Evolutionary conservation across 1,140 invertebrate genomes (phyloP), one percentile per base, ranked within the genome.

Genomic region (Nasonia longicornis): DNA sequence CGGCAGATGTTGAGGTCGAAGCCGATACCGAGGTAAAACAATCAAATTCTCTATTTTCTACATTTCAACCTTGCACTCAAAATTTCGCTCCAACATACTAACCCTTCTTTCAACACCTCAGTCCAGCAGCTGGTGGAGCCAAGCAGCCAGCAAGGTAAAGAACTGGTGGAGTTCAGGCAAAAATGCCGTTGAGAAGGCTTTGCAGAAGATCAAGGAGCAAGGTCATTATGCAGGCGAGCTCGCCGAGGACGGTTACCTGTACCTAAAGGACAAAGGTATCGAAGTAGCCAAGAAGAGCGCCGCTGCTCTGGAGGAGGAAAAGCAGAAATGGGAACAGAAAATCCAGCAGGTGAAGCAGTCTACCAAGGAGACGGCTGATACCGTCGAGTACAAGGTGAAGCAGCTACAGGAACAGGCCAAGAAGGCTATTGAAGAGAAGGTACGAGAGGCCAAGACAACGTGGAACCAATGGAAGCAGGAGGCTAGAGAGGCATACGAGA

Each of bases 401-500:
- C 29, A 77, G 63, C n/a, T 69, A n/a, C 35, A 77, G 7, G 16
- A 77, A 52, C 8, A 69, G 29, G 76, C 38, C 42, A 16, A 42
- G 3, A 31, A 67, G 42, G 63, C 66, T 16, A 77, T 77, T 4
- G 10, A 20, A n/a, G 38, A 69, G 6, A 67, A 69, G 38, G 38
- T 77, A 48, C 7, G 16, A 20, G 20, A 35, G 20, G 29, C 16
- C 7, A 42, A 48, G 8, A 2, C 69, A 11, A 45, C 6, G 63
- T 77, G 64, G 76, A 8, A 77, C 0, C 16, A 45, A 3, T 77
- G 76, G 64, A 67, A 45, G n/a, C 12, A 31, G 14, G 29, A 71
- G 42, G 35, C 76, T 12, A 77, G n/a, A 42, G 35, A 20, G 31
- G n/a, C 16, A n/a, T 69, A 67, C 22, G 31, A 67, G 16, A 12